Base-by-base conservation (phyloP, 2,888 invertebrate genomes). In the Gandaritis pyraliata region DNA sequence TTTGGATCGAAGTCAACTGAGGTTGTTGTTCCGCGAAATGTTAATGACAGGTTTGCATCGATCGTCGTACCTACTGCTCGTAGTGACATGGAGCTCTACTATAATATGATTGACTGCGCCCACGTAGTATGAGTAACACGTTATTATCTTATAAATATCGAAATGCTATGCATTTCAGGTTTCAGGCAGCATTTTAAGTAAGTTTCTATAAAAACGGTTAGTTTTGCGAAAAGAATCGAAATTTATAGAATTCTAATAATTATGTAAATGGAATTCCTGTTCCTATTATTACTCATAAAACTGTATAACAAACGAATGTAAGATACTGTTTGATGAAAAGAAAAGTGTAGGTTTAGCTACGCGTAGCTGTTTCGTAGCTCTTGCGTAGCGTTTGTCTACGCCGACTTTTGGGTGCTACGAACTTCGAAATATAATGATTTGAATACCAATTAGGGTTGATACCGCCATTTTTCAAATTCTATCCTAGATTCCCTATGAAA, bases 1-100 rank as follows among this genome's bases (percentile, higher is more conserved):
- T 46, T 58, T 55, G 52, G n/a, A 58, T 51, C 52, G 50, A 48
- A 48, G 39, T 46, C 15, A 43, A 46, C 48, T 53, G 52, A 55
- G 43, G 55, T 63, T 70, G 65, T 65, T 66, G 58, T 70, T 69
- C 63, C 50, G 46, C 63, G 66, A 65, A 67, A 68, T 64, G 62
- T 59, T 69, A 69, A 71, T 66, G 64, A 69, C 59, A 56, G 54
- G 48, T 50, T 39, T 7, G 39, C 53, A 60, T 67, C 63, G 64
- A 64, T 65, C 65, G 54, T 38, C 55, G n/a, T 54, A 53, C 23
- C 23, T 23, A 23, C 51, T 65, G 61, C 36, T 63, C 12, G 6
- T 48, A 48, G 38, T 49, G 39, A 48, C 18, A 49, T 15, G 58
- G 39, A 54, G 41, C 23, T 43, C 23, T 48, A 46, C 18, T 30